Percentiles rank a stretch among this genome's conserved stretches.
phyloP scores from a whole-genome alignment of 2,888 invertebrate genomes.

The Chaitophorus viminalis region DNA sequence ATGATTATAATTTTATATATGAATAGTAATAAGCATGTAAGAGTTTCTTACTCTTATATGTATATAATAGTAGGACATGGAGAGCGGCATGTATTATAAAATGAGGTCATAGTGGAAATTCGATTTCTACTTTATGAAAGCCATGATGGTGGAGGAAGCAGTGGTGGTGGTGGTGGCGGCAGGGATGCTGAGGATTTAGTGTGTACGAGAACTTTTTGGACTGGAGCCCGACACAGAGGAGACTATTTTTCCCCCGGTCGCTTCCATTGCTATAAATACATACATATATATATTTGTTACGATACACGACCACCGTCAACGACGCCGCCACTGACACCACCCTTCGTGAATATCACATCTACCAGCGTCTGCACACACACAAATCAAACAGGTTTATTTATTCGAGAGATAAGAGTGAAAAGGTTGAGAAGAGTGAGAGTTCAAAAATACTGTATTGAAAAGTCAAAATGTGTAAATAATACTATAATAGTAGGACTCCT shows the following conservation, averaged over 20 bases:
- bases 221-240: constrained; percentile 48
- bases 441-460: not conserved
- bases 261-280: not conserved
- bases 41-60: not conserved
- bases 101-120: constrained; percentile 51
- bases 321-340: constrained; percentile 9
- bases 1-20: constrained; percentile 11
- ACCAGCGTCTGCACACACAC: constrained; percentile 14
- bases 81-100: not conserved
- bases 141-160: not conserved
- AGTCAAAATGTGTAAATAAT: too few species aligned
- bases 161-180: not conserved
- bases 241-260: constrained; percentile 19
- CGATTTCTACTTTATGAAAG: constrained; percentile 51
- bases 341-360: not conserved
- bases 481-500: not conserved
- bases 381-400: constrained; percentile 57
- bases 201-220: constrained; percentile 52
- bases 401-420: not conserved
- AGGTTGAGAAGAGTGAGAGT: not conserved
- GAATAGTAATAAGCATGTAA: constrained; percentile 22
- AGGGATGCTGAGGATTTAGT: constrained; percentile 33
- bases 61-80: constrained; percentile 1
- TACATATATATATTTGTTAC: not conserved
- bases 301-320: not conserved